Conservation (phyloP, 2,888 invertebrate genomes). For the Parochlus steinenii region DNA sequence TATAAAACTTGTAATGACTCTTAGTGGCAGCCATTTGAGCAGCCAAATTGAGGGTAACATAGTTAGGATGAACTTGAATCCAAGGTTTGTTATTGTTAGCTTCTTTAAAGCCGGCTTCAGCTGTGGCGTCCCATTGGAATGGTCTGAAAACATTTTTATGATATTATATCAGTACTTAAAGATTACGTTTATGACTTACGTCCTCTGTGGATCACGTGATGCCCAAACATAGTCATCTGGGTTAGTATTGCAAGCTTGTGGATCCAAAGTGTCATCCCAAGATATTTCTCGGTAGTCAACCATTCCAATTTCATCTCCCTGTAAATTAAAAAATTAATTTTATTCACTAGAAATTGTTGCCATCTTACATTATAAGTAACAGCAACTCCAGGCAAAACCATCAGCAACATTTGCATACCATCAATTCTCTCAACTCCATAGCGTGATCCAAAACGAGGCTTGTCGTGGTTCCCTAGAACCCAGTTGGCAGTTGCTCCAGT, state of each 20-base stretch:
- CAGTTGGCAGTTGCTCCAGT: constrained; percentile 41
- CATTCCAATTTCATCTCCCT: constrained; percentile 55
- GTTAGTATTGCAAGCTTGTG: constrained; percentile 22
- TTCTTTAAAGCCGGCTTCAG: constrained; percentile 30
- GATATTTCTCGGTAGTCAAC: constrained; percentile 28
- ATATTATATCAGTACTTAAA: constrained; percentile 28
- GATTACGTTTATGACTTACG: too few species aligned
- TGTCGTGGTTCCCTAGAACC: constrained; percentile 71
- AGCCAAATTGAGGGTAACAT: constrained; percentile 36
- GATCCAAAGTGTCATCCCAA: constrained; percentile 33
- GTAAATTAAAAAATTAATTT: neutral
- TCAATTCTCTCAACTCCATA: constrained; percentile 51
- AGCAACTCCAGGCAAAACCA: constrained; percentile 69
- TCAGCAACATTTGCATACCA: constrained; percentile 66
- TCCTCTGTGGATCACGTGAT: constrained; percentile 60
- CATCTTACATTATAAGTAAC: constrained; percentile 57
- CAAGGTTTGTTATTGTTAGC: constrained; percentile 39
- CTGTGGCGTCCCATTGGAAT: constrained; percentile 32
- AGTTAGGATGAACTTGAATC: constrained; percentile 50
- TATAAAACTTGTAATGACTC: constrained; percentile 39
- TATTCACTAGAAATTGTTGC: neutral
- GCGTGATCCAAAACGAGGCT: constrained; percentile 47
- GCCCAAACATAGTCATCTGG: constrained; percentile 6
- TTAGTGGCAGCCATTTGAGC: constrained; percentile 24
- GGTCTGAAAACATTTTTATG: constrained; percentile 27